Evolutionary conservation across 1,140 invertebrate genomes (phyloP).

Genomic region (Macrobrachium rosenbergii): DNA sequence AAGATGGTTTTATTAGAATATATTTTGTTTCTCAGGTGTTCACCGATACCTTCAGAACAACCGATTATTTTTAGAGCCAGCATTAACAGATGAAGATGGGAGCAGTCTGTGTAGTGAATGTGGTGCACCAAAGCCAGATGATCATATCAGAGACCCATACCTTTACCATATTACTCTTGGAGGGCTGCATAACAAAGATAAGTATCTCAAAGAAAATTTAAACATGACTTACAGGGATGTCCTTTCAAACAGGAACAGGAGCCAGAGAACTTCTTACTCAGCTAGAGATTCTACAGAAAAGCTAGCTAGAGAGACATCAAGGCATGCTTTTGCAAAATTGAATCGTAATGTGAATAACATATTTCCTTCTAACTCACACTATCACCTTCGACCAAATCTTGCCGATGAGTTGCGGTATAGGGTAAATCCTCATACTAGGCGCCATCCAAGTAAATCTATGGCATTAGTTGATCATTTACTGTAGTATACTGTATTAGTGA

Average conservation of each 20-base stretch:
- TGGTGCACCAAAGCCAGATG: slow-evolving; percentile 20
- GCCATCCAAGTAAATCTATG: slow-evolving; percentile 45
- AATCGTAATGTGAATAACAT: slow-evolving; percentile 32
- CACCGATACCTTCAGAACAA: slow-evolving; percentile 48
- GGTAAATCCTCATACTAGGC: not conserved
- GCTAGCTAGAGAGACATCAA: slow-evolving; percentile 13
- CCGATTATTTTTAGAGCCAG: slow-evolving; percentile 43
- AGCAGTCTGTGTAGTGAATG: slow-evolving; percentile 36
- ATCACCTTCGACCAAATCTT: not conserved
- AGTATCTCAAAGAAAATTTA: not conserved
- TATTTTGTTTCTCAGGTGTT: slow-evolving; percentile 24
- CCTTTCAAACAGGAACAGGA: not conserved
- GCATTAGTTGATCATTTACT: slow-evolving; percentile 42
- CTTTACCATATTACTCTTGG: slow-evolving; percentile 51
- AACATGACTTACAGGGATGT: too few species aligned
- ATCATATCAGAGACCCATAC: slow-evolving; percentile 26
- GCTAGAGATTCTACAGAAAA: not conserved
- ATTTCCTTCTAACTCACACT: not conserved
- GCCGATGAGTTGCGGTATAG: not conserved
- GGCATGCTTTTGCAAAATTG: slow-evolving; percentile 31
- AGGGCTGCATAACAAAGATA: slow-evolving; percentile 6
- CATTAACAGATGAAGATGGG: slow-evolving; percentile 21
- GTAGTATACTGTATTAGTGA: too few species aligned
- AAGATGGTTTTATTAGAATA: not conserved
- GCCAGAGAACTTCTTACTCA: not conserved